Evolutionary conservation across 2,888 invertebrate species (phyloP).

Genomic region (Drosophila nr. perissopoda): DNA sequence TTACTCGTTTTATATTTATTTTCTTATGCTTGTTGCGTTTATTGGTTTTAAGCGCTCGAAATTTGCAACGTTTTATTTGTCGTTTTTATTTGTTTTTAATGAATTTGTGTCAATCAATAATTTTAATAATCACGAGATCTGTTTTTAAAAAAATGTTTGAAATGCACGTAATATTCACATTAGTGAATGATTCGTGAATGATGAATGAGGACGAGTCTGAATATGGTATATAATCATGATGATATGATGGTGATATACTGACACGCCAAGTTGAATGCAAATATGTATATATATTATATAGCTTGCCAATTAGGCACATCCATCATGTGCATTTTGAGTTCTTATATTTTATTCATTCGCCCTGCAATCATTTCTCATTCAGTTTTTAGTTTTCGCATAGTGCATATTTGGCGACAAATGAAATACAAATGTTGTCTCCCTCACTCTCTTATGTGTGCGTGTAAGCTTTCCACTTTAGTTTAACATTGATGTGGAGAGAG

Average conservation of each 20-base stretch:
- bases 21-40: background rate
- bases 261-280: slow-evolving; percentile 27
- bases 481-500: slow-evolving; percentile 18
- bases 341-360: background rate
- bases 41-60: slow-evolving; percentile 1
- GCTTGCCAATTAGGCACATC: slow-evolving; percentile 21
- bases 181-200: slow-evolving; percentile 15
- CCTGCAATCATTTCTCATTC: background rate
- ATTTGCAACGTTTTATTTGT: background rate
- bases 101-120: slow-evolving; percentile 53
- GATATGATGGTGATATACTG: slow-evolving; percentile 12
- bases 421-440: background rate
- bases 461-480: slow-evolving; percentile 41
- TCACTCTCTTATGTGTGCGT: slow-evolving; percentile 8
- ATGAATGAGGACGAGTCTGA: slow-evolving; percentile 19
- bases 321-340: background rate
- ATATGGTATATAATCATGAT: slow-evolving; percentile 1
- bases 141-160: slow-evolving; percentile 21
- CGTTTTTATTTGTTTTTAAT: background rate
- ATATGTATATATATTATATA: slow-evolving; percentile 12
- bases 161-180: slow-evolving; percentile 30
- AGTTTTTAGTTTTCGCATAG: background rate
- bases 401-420: slow-evolving; percentile 16
- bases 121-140: slow-evolving; percentile 70
- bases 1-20: background rate